Conservation (phyloP, 92 coral and sea anemone genomes). For the Epizoanthus ramosus region DNA sequence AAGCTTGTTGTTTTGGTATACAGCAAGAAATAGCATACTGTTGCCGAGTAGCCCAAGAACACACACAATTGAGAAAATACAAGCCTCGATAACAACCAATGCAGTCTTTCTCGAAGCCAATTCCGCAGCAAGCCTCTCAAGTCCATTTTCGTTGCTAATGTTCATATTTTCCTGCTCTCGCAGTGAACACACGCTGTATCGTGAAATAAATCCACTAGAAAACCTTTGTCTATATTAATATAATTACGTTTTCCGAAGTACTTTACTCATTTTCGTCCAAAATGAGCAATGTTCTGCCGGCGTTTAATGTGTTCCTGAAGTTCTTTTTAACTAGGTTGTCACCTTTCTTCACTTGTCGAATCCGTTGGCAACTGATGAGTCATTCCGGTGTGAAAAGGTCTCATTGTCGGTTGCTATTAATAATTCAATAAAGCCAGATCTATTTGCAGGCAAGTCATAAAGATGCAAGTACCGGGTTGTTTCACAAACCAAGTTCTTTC, state of each 20-base stretch:
- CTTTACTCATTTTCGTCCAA: background rate
- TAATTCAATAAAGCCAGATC: background rate
- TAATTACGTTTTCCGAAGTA: background rate
- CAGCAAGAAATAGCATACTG: background rate
- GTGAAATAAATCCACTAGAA: background rate
- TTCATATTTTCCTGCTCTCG: constrained; percentile 3
- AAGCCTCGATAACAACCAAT: constrained; percentile 12
- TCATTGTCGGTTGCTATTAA: background rate
- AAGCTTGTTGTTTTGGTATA: constrained; percentile 11
- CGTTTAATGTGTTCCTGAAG: background rate
- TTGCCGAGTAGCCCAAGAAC: background rate
- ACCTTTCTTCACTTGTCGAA: background rate
- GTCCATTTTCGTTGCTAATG: background rate
- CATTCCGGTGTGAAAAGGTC: background rate
- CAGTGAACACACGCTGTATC: background rate
- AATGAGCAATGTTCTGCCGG: background rate
- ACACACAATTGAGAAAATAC: background rate
- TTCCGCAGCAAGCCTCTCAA: background rate
- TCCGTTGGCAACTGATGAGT: background rate
- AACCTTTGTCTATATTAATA: background rate
- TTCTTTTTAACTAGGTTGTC: background rate
- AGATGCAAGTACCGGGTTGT: background rate
- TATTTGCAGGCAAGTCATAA: background rate
- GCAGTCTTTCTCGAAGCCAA: background rate
- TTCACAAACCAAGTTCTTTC: background rate